Evolutionary conservation across 2,113 vertebrate genomes (phyloP), one percentile per base, ranked within the genome.

Genomic region (Tragulus kanchil): DNA sequence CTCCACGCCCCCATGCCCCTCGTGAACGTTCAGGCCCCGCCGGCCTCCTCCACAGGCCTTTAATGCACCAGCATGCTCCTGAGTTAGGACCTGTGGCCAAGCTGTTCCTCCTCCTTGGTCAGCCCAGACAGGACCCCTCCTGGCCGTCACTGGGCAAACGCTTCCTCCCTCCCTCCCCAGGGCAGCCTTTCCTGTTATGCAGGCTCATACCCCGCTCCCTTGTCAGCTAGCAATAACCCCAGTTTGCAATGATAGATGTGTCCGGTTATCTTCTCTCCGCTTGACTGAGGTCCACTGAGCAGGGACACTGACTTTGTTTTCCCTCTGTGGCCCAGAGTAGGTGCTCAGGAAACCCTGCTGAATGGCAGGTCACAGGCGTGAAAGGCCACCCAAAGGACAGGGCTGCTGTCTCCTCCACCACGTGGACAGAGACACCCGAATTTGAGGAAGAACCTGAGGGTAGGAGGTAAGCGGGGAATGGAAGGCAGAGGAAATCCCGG

Each of bases 211-310:
- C 61, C 61, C 3, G 1, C 52, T 84, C 0, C 0, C 61, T 52
- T 13, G 13, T 25, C 69, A 67, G 31, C 19, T 13, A 48, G 85
- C 79, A 52, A 19, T 62, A 48, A 71, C 25, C 59, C 59, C 54
- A 36, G 84, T 31, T 79, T n/a, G 11, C 19, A 7, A 25, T 12
- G 64, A 52, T 2, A 85, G 42, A 45, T 64, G 64, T 36, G 42
- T n/a, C 89, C 64, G 62, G 65, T 88, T n/a, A 58, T 52, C 79
- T 89, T 92, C 79, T 81, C 56, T 36, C 56, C 85, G n/a, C 56
- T 65, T n/a, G 69, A 26, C 62, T 73, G 56, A 88, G 71, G 28
- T 50, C 52, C 21, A 13, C 12, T 1, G 0, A 13, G 19, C 54
- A 42, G 62, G 36, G 42, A 89, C 36, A 42, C 85, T 52, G 90